phyloP scores from a whole-genome alignment of 2,888 invertebrate genomes.

The Ypsolopha scabrella region DNA sequence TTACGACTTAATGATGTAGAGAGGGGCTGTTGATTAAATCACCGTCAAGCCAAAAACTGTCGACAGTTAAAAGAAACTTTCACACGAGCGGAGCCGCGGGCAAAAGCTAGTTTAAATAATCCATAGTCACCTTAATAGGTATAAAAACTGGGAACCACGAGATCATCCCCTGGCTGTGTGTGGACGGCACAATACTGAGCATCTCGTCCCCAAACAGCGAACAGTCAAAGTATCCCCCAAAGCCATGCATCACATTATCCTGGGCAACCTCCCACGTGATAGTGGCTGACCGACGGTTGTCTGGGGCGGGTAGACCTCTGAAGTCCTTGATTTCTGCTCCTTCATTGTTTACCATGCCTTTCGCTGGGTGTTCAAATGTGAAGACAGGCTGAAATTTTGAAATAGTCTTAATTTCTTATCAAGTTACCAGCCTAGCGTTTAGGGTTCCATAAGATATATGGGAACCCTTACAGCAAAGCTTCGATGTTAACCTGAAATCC shows the following conservation, averaged over 20 bases:
- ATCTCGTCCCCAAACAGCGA: constrained; percentile 85
- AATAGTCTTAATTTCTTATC: too few species aligned
- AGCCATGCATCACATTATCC: constrained; percentile 90
- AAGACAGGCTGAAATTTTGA: constrained; percentile 78
- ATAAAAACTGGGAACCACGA: constrained; percentile 99
- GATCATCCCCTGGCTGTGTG: constrained; percentile 92
- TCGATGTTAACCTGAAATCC: too few species aligned
- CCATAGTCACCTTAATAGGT: constrained; percentile 78
- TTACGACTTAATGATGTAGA: too few species aligned
- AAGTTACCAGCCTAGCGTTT: too few species aligned
- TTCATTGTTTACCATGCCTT: constrained; percentile 75
- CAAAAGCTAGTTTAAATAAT: too few species aligned
- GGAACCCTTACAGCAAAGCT: too few species aligned
- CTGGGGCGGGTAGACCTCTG: constrained; percentile 73
- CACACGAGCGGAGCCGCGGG: too few species aligned
- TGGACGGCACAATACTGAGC: constrained; percentile 91
- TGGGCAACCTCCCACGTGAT: constrained; percentile 77
- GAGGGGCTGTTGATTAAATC: too few species aligned
- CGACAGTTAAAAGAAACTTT: too few species aligned
- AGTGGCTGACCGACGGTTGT: constrained; percentile 80
- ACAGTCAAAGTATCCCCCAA: constrained; percentile 96
- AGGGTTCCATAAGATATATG: too few species aligned
- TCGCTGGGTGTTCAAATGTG: constrained; percentile 92
- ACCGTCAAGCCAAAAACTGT: too few species aligned
- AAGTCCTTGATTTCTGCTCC: constrained; percentile 76